Base-by-base conservation (phyloP, 2,888 invertebrate species). In the Dusona sp. region DNA sequence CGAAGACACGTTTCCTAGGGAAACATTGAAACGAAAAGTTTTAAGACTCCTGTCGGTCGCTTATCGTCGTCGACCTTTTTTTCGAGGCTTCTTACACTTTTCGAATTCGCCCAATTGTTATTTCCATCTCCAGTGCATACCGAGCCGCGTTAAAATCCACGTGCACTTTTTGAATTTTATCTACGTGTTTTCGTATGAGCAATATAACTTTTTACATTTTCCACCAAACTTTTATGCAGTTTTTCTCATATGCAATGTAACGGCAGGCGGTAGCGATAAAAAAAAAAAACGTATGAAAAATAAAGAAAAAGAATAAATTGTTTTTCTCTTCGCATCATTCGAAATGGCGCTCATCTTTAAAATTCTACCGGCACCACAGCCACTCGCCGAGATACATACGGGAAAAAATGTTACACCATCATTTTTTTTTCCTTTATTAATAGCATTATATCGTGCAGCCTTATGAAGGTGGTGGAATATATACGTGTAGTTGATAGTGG, bases 21-120 rank as follows among this genome's bases (percentile, higher is more conserved):
- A 67, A 45, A 80, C 51, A 61, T 64, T 83, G 73, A 86, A 77
- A 83, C 85, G 67, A 57, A 86, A 86, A 86, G 77, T 86, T 83
- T 75, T 42, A 61, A 25, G 54, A 6, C 67, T 13, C 36, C 64
- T 38, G 67, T 51, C 79, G 54, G 16, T 13, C 67, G 33, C 64
- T 81, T 57, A 67, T 77, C 61, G 67, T 79, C 64, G 33, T 61
- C 36, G 9, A 48, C 22, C 36, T 33, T 54, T 79, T 64, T 54
- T 72, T 48, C 73, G 9, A 57, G 42, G 42, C 75, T 45, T 65
- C 74, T 68, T 51, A 25, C 45, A 29, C 38, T 73, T 84, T 38
- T 79, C 57, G 51, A 78, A 78, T 78, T 79, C 33, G 19, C 38
- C 25, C 42, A 54, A 48, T 82, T 82, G n/a, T 68, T 45, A 42